Conservation (phyloP, 2,113 vertebrate genomes). For the Pagrus major region DNA sequence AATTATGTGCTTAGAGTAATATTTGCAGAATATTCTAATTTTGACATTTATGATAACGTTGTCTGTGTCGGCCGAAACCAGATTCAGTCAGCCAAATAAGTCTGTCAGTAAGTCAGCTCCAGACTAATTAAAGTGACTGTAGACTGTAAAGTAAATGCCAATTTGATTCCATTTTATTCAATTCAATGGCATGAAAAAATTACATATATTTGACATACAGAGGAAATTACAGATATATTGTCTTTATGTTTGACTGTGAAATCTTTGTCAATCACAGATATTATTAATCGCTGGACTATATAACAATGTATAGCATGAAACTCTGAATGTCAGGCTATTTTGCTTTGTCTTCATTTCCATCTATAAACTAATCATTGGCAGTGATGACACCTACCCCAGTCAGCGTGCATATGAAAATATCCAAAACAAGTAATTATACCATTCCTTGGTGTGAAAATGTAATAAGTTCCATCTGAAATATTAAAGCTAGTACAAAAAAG, state of each 20-base stretch:
- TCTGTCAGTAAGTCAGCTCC: too few relatives aligned
- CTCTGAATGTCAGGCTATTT: not conserved
- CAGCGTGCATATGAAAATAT: not conserved
- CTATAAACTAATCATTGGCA: too few relatives aligned
- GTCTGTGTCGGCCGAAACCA: not conserved
- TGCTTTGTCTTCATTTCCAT: not conserved
- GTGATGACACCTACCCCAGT: too few relatives aligned
- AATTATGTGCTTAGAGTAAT: conserved; percentile 27
- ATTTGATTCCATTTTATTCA: conserved; percentile 1
- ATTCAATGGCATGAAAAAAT: not conserved
- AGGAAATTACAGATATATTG: not conserved
- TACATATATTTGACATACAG: not conserved
- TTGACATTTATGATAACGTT: conserved; percentile 56
- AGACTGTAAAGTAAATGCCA: conserved; percentile 4
- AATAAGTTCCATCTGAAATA: not conserved
- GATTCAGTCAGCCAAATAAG: not conserved
- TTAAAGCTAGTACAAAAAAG: too few relatives aligned
- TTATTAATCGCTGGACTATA: not conserved
- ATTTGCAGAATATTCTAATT: conserved; percentile 51
- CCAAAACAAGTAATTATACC: not conserved
- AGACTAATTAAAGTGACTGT: conserved; percentile 10
- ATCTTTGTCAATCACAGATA: not conserved
- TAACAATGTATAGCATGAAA: not conserved
- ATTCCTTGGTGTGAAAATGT: not conserved
- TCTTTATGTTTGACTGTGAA: not conserved